Percentiles rank a stretch among this genome's conserved stretches.
These are phyloP conservation scores for Crypturellus undulatus DNA, from an alignment of 2,113 vertebrate species.

Conservation along the genomic window DNA sequence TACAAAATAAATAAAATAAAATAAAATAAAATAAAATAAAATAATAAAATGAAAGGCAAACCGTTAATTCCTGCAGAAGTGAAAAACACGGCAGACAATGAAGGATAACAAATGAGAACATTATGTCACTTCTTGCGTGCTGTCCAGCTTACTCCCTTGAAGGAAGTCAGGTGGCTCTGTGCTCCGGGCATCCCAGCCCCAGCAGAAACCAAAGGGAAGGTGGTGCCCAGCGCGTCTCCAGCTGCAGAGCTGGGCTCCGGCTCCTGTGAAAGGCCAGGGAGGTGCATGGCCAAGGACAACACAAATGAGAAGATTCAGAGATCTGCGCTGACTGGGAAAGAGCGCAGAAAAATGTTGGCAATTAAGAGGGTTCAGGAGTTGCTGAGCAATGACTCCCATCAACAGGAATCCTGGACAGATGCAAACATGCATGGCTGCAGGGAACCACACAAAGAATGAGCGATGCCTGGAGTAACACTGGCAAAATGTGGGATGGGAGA, in stretches of 20 bases:
- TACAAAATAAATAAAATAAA: background rate
- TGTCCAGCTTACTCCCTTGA: background rate
- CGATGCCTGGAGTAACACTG: fast-evolving
- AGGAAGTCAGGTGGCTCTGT: background rate
- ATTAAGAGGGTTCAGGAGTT: background rate
- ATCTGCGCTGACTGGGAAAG: background rate
- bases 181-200: background rate
- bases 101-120: background rate
- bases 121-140: background rate
- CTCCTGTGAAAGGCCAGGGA: background rate
- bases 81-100: background rate
- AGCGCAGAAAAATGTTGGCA: background rate
- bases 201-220: background rate
- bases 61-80: background rate
- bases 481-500: fast-evolving
- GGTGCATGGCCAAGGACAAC: background rate
- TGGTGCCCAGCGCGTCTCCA: background rate
- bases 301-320: background rate
- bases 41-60: background rate
- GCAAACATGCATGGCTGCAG: background rate
- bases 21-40: too few species aligned
- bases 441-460: background rate
- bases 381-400: background rate
- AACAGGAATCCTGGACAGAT: background rate
- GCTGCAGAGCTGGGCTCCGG: background rate